phyloP scores from a whole-genome alignment of 23 tunicate genomes.

The Halocynthia aurantium region DNA sequence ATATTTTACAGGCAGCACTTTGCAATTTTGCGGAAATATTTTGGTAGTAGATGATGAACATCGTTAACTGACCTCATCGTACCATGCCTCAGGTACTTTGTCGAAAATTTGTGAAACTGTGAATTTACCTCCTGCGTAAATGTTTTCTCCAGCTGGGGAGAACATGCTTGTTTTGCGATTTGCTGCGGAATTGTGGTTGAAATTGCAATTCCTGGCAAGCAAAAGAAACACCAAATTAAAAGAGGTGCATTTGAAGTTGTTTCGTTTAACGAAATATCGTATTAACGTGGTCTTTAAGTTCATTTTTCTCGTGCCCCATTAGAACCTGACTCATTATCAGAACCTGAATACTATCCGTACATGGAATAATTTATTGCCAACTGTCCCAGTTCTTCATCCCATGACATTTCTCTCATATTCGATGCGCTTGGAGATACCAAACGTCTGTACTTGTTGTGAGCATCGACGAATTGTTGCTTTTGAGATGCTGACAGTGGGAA shows the following conservation, averaged over 20 bases:
- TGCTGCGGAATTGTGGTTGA: neutral
- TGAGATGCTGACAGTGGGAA: too few species aligned
- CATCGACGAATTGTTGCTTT: too few species aligned
- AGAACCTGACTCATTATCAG: neutral
- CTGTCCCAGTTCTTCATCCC: too few species aligned
- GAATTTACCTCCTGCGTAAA: constrained; percentile 4
- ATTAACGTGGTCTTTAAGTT: too few species aligned
- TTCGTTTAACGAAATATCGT: neutral
- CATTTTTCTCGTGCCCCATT: neutral
- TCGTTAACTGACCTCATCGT: constrained; percentile 18
- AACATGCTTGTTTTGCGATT: neutral
- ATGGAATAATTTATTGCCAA: too few species aligned
- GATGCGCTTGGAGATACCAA: too few species aligned
- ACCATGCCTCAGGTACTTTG: constrained; percentile 10
- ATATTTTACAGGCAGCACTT: neutral
- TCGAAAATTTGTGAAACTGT: neutral
- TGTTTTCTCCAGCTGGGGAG: constrained; percentile 3
- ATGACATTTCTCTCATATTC: too few species aligned
- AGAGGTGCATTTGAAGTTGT: neutral
- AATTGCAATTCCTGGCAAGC: constrained; percentile 8
- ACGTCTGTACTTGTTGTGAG: too few species aligned
- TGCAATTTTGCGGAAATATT: too few species aligned
- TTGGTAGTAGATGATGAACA: too few species aligned
- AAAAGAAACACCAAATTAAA: neutral
- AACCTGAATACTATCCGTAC: too few species aligned